Evolutionary conservation across 2,113 vertebrate species (phyloP), one percentile per base, ranked within the genome.

Genomic region (Equus quagga): DNA sequence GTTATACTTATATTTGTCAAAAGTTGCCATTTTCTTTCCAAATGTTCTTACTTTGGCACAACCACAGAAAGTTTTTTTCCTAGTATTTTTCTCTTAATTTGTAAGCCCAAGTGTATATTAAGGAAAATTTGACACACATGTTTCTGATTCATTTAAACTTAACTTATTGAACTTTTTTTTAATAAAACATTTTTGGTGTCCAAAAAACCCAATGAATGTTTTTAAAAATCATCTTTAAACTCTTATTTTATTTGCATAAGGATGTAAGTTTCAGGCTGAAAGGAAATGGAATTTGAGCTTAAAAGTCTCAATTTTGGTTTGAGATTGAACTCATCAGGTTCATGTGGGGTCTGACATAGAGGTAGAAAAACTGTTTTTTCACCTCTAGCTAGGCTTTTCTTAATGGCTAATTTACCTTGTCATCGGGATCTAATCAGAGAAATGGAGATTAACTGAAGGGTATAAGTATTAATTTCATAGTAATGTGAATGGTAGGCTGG

Each of bases 351-450:
- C 75, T 90, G 73, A 82, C 81, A 65, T 10, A 64, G 67, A 94
- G 86, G 28, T 26, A 87, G 28, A 58, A 82, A 95, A 94, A 33
- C 19, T 4, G 4, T 64, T 49, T 82, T 69, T 89, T 44, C 58
- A 93, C 46, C 36, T 98, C 92, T 67, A 76, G 92, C 79, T 89
- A 95, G 93, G 60, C 56, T 3, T 96, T 98, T 97, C 85, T 98
- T 97, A 98, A 90, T 97, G 93, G 76, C 76, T 93, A 97, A 92
- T 96, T 98, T 98, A 97, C 19, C 64, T 87, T 95, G 64, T 96
- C 96, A 93, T 92, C 95, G 98, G 86, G 80, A 94, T 80, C 81
- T 92, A 93, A 80, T 88, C 67, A 89, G 65, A 94, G 88, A 82
- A 92, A 89, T 41, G 31, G 0, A 0, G 88, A 91, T 84, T 88